Percentiles rank a stretch among this genome's conserved stretches.
Conservation (phyloP, 2,888 invertebrate genomes). For the Cenopis cana region DNA sequence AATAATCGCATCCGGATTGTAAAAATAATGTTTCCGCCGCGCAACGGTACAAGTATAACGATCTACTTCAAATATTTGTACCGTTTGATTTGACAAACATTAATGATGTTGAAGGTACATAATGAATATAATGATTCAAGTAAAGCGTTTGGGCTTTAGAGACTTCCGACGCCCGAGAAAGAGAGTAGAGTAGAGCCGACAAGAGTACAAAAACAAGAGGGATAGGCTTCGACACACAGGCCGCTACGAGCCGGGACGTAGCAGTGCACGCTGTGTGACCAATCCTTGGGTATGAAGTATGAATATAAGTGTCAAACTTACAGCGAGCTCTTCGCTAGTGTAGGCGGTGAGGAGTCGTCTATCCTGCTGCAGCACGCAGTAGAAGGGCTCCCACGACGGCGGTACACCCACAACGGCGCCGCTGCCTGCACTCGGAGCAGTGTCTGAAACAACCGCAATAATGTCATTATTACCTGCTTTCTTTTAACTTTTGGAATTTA, state of each 20-base stretch:
- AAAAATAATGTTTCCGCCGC: background rate
- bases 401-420: slow-evolving; percentile 84
- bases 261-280: too few relatives aligned
- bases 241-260: too few relatives aligned
- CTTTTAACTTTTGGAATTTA: background rate
- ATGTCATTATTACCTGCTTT: background rate
- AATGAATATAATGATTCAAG: too few relatives aligned
- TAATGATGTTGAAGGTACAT: too few relatives aligned
- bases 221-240: too few relatives aligned
- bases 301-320: slow-evolving; percentile 85
- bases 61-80: background rate
- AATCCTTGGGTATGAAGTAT: too few relatives aligned
- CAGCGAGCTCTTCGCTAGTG: slow-evolving; percentile 91
- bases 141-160: too few relatives aligned
- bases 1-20: background rate
- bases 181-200: too few relatives aligned
- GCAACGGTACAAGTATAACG: background rate
- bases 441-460: slow-evolving; percentile 74
- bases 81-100: too few relatives aligned
- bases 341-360: slow-evolving; percentile 90
- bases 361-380: slow-evolving; percentile 91
- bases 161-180: too few relatives aligned
- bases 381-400: slow-evolving; percentile 91
- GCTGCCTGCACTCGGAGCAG: slow-evolving; percentile 76
- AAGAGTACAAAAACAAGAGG: too few relatives aligned